Evolutionary conservation across 2,113 vertebrate species (phyloP), one percentile per base, ranked within the genome.

Genomic region (Eurypyga helias): DNA sequence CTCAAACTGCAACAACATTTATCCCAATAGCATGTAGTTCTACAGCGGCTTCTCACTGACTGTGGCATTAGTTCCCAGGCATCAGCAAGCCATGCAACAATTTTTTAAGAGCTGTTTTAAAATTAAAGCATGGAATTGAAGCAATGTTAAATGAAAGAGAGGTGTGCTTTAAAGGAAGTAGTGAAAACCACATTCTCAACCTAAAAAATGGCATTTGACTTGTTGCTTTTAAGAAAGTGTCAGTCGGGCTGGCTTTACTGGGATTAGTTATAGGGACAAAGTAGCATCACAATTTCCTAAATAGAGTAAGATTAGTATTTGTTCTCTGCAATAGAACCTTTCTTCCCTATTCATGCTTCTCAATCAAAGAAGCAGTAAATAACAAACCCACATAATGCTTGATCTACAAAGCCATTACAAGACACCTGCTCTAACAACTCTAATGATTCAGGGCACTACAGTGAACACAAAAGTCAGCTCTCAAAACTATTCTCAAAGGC

Each of bases 321-420:
- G 83, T 87, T 96, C 77, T 89, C 36, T 67, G 72, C 38, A 96
- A 81, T 24, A 84, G 11, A 87, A 31, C 45, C 29, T 76, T 82
- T 66, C 60, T 75, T 89, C 57, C 52, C 48, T 86, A 84, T 91
- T 95, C 69, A 75, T 55, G 64, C 55, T 84, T 87, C 23, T 65
- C 69, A 89, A 45, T 76, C 43, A 94, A 96, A 94, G 58, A 89
- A 95, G 51, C 51, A 54, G 60, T 62, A 93, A 93, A 87, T 54
- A 96, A 83, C 29, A 75, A 89, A 58, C 16, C 25, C 77, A 89
- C 43, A 82, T 43, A 96, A 73, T 51, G 61, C 25, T 28, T 64
- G 36, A 89, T 75, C 69, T 93, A 81, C 72, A 64, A 78, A 95
- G 67, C 34, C 61, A 66, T 89, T 92, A 75, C 11, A 70, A 94